phyloP scores from a whole-genome alignment of 2,113 vertebrate species.

The Typhlomys cinereus region DNA sequence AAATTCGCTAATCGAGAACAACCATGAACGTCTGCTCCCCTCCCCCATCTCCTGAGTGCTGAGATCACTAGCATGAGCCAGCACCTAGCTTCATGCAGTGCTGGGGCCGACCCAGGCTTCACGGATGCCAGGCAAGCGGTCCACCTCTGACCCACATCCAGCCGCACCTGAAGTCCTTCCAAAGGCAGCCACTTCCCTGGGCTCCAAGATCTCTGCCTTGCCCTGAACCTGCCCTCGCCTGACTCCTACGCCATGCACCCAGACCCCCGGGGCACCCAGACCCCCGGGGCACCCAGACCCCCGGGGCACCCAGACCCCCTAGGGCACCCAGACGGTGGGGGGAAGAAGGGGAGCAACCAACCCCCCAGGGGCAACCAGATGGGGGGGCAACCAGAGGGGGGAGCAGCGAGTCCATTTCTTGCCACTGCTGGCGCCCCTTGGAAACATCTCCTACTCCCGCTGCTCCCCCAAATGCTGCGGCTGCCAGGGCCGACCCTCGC shows the following conservation, averaged over 20 bases:
- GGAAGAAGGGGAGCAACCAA: too few species aligned
- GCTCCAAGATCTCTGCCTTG: background rate
- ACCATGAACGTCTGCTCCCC: background rate
- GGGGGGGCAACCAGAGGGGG: too few species aligned
- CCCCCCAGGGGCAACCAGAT: too few species aligned
- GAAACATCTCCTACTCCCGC: background rate
- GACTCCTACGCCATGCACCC: background rate
- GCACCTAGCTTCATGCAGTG: background rate
- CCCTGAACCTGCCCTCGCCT: background rate
- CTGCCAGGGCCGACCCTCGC: too few species aligned
- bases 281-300: background rate
- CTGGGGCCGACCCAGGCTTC: background rate
- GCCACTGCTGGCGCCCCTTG: background rate
- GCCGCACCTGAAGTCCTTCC: background rate
- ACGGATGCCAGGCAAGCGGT: background rate
- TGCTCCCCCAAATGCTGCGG: background rate
- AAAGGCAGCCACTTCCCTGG: background rate
- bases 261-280: background rate
- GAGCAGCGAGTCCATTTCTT: background rate
- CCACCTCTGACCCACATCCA: background rate
- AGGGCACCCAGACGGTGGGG: too few species aligned
- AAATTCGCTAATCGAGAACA: background rate
- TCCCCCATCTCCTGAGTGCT: background rate
- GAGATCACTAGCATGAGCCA: background rate
- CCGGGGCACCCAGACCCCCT: background rate